Evolutionary conservation across 1,140 invertebrate species (phyloP), one percentile per base, ranked within the genome.

Genomic region (Tenebrio molitor): DNA sequence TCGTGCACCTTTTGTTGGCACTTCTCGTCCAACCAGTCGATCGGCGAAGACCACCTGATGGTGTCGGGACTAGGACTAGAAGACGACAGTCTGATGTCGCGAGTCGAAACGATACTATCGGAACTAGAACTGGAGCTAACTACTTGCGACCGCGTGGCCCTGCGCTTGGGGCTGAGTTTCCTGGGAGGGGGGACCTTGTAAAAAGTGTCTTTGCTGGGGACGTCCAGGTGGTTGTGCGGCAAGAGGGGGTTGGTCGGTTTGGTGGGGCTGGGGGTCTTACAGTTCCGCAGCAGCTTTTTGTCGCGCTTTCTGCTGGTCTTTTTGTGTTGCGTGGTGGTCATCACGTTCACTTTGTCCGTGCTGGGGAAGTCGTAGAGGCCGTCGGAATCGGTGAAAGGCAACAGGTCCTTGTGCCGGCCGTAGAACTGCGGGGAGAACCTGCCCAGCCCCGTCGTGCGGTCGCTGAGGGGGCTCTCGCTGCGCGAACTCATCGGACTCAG

Each of bases 331-430:
- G 75, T 73, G 41, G 39, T 62, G 33, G 77, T 75, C 17, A 74
- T 78, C 0, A 78, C 74, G 46, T 82, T 81, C 8, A 84, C 80
- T 79, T 85, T 87, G 80, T 92, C 91, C 0, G 91, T 91, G 81
- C 91, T 92, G 4, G 90, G 90, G 81, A 90, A 91, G 81, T 93
- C 91, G 80, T 92, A 92, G 2, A 93, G 80, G 1, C 91, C 91
- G 80, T 92, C 92, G 0, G 91, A 92, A 81, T 92, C 91, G 1
- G 91, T 92, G 74, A 91, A 89, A 2, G 89, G 90, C 15, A 91
- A 77, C 62, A 88, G 84, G 69, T 86, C 84, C 74, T 85, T 86
- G 44, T 86, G 82, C 36, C 86, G 84, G n/a, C 89, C 88, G 79
- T 91, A 92, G 76, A 91, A 91, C 77, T 89, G 87, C 1, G 89